Evolutionary conservation across 2,797 vertebrate genomes (phyloP).

Genomic region (Microchirus variegatus): DNA sequence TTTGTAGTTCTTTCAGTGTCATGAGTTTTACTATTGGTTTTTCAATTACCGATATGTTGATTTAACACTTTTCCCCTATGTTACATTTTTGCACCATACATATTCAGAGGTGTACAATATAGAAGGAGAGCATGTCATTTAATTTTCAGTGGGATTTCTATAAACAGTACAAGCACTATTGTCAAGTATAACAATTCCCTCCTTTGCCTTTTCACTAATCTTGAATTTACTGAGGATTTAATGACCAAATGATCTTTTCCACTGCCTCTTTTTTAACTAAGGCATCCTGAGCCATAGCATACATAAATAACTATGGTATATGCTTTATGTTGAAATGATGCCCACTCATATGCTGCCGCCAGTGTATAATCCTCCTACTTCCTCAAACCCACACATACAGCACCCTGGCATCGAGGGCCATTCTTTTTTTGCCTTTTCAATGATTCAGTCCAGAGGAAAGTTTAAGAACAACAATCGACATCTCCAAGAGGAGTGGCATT

Average conservation of each 20-base stretch:
- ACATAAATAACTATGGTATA: slow-evolving; percentile 31
- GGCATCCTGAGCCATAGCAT: slow-evolving; percentile 21
- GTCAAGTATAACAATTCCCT: too few relatives aligned
- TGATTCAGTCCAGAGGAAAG: slow-evolving; percentile 29
- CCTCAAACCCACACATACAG: slow-evolving; percentile 45
- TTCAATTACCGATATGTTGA: too few relatives aligned
- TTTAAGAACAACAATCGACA: slow-evolving; percentile 42
- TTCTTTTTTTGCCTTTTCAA: slow-evolving; percentile 28
- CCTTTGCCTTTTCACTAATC: slow-evolving; percentile 29
- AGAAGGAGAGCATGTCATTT: not conserved
- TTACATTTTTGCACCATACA: too few relatives aligned
- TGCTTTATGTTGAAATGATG: slow-evolving; percentile 46
- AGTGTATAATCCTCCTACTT: slow-evolving; percentile 58
- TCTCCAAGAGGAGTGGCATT: slow-evolving; percentile 17
- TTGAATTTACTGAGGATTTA: slow-evolving; percentile 50
- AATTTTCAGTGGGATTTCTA: not conserved
- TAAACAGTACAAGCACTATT: too few relatives aligned
- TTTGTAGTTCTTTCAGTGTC: too few relatives aligned
- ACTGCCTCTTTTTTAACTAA: slow-evolving; percentile 46
- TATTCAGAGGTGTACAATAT: not conserved
- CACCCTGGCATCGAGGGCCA: slow-evolving; percentile 43
- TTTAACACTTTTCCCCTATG: too few relatives aligned
- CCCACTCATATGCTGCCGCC: slow-evolving; percentile 34
- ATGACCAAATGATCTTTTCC: slow-evolving; percentile 30
- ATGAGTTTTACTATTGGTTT: too few relatives aligned